phyloP scores from a whole-genome alignment of 2,113 vertebrate species.

The Toxostoma redivivum region DNA sequence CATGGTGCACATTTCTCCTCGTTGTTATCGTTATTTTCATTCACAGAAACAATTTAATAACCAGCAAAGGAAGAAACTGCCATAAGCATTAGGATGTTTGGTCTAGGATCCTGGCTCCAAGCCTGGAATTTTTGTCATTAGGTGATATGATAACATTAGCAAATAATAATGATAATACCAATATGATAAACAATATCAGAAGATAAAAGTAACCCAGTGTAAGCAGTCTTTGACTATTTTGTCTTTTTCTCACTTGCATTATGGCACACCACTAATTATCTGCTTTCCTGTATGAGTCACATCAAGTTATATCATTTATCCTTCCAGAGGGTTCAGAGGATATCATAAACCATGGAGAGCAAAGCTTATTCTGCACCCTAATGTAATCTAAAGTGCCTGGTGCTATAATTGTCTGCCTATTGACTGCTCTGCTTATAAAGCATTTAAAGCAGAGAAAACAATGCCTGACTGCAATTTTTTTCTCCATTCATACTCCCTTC shows the following conservation, averaged over 20 bases:
- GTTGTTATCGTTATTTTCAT: not conserved
- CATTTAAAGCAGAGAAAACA: not conserved
- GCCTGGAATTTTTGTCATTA: conserved; percentile 14
- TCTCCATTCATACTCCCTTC: not conserved
- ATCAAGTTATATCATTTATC: not conserved
- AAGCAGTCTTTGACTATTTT: not conserved
- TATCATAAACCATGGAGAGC: not conserved
- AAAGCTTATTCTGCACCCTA: not conserved
- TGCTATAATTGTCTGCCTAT: not conserved
- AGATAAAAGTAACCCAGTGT: not conserved
- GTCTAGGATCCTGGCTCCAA: conserved; percentile 2
- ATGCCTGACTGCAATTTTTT: not conserved
- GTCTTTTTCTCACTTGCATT: conserved; percentile 41
- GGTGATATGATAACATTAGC: not conserved
- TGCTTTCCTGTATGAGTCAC: conserved; percentile 36
- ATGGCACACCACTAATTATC: not conserved
- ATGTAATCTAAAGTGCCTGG: not conserved
- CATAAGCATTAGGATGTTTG: conserved; percentile 19
- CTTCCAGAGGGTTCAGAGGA: not conserved
- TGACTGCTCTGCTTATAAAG: not conserved
- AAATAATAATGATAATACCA: conserved; percentile 22
- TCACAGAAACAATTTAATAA: conserved; percentile 45
- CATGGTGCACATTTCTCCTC: not conserved
- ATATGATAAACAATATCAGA: not conserved
- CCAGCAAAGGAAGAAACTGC: conserved; percentile 22